Evolutionary conservation across 2,888 invertebrate species (phyloP).

Genomic region (Ormyrus nitidulus): DNA sequence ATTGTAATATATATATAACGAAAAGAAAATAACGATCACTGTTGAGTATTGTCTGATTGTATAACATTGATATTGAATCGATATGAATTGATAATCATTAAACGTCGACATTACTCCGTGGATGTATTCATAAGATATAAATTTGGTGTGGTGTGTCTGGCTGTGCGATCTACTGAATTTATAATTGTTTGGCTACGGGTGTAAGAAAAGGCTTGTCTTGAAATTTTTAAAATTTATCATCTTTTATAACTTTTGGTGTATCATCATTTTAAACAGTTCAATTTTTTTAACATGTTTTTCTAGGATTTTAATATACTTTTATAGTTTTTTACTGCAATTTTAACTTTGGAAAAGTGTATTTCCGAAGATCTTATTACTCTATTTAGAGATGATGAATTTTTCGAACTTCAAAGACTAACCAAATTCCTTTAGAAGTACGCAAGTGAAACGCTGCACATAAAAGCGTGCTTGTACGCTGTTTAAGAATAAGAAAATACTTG

Average conservation of each 20-base stretch:
- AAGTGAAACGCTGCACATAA: constrained; percentile 22
- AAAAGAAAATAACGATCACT: constrained; percentile 72
- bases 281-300: constrained; percentile 8
- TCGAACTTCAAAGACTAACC: constrained; percentile 33
- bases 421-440: constrained; percentile 39
- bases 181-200: constrained; percentile 50
- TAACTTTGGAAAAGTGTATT: background rate
- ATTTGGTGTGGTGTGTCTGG: constrained; percentile 63
- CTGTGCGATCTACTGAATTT: constrained; percentile 55
- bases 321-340: background rate
- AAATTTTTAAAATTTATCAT: constrained; percentile 49
- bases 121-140: constrained; percentile 66
- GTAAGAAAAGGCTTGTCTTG: constrained; percentile 32
- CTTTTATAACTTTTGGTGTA: background rate
- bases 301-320: constrained; percentile 10
- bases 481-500: constrained; percentile 52
- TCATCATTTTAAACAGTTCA: background rate
- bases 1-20: constrained; percentile 73
- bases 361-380: background rate
- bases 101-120: constrained; percentile 68
- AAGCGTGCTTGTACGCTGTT: constrained; percentile 51
- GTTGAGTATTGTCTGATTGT: constrained; percentile 76
- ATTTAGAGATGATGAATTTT: constrained; percentile 44
- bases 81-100: constrained; percentile 76
- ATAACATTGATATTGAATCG: constrained; percentile 75